These are phyloP conservation scores for Epirrhoe tristata DNA, from an alignment of 2,888 invertebrate species.

Conservation along the genomic window DNA sequence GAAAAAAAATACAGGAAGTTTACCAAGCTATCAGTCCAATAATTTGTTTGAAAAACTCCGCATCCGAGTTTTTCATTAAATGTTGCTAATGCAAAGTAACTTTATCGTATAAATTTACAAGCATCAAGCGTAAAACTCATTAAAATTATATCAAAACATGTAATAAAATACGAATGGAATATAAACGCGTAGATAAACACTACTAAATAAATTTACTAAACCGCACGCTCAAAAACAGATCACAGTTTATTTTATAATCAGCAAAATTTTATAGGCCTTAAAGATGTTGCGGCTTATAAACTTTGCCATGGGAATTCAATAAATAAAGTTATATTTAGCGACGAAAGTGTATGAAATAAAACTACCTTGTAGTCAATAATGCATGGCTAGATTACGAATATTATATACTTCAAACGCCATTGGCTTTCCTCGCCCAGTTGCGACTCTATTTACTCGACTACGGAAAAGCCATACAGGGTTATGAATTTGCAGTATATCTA, in stretches of 20 bases:
- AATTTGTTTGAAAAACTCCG: neutral
- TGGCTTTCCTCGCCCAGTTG: no score
- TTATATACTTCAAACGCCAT: no score
- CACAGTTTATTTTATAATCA: conserved; percentile 35
- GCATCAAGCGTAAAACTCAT: neutral
- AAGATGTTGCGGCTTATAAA: conserved; percentile 29
- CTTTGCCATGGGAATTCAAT: conserved; percentile 18
- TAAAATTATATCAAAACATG: conserved; percentile 22
- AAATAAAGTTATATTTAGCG: conserved; percentile 17
- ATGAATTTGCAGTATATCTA: no score
- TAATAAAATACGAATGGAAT: conserved; percentile 30
- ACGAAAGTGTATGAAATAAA: conserved; percentile 7
- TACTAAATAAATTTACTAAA: conserved; percentile 26
- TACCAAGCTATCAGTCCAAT: no score
- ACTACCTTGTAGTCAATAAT: conserved; percentile 13
- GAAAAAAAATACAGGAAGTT: no score
- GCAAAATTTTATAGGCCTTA: conserved; percentile 28
- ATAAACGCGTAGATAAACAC: conserved; percentile 21
- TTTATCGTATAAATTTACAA: neutral
- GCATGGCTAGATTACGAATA: neutral
- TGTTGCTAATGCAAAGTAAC: neutral
- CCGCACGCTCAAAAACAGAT: conserved; percentile 19
- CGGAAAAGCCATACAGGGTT: no score
- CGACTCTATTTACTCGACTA: no score
- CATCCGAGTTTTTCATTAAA: no score